Evolutionary conservation across 2,113 vertebrate genomes (phyloP), one percentile per base, ranked within the genome.

Genomic region (Anhinga anhinga): DNA sequence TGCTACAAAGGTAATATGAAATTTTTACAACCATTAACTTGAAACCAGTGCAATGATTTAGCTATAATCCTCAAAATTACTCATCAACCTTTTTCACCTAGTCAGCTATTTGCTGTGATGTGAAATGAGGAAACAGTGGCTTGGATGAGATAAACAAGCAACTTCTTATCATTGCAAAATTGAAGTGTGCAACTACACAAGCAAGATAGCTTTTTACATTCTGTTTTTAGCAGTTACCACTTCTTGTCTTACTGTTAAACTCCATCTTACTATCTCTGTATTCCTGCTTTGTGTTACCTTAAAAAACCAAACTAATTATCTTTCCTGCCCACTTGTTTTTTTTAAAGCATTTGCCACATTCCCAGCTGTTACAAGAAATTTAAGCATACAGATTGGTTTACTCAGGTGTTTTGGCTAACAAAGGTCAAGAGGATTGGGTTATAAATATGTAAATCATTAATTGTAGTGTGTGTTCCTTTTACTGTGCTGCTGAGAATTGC

Each of bases 401-500:
- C 93, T 80, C 73, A 90, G 71, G 95, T 92, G 79, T 94, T 97
- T 96, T 90, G 82, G 85, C 88, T 97, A 92, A 93, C 92, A 97
- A 96, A 97, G 96, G 96, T 95, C 92, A 93, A 81, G 63, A 93
- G 19, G 86, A 89, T 87, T 81, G 65, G 73, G 90, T 90, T 97
- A 96, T 96, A 97, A 97, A 94, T 88, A 79, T 25, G 96, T 97
- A 84, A 97, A 96, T 95, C 90, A 97, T 97, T 97, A 96, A 97
- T 92, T 86, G 27, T 56, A 69, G 72, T 9, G 25, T 88, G 67
- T 78, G 86, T 82, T 94, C 69, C 83, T 96, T 89, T 88, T 93
- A 77, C 80, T 29, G 13, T 78, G 47, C 34, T 74, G 59, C 61
- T 86, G 72, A 91, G 92, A 93, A 84, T 69, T 94, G 90, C 88